Evolutionary conservation across 2,888 invertebrate species (phyloP), one percentile per base, ranked within the genome.

Genomic region (Cephonodes hylas): DNA sequence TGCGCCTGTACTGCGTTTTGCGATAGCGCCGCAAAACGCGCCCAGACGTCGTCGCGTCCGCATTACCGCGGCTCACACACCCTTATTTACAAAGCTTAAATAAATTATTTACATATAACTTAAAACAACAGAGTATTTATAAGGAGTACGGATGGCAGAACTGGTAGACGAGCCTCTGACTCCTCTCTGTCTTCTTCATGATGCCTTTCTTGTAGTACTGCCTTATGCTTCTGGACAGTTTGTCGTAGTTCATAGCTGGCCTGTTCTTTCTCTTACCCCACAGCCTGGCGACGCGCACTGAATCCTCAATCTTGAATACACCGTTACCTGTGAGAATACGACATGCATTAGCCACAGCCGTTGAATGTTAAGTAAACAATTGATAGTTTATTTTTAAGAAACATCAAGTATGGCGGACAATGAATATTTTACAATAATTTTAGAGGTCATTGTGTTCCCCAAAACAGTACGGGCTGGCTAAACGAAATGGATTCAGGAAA

Each of bases 131-230:
- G 70, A 77, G 72, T 74, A 73, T 82, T 94, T 95, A 97, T 85
- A 97, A 94, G 83, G 95, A 96, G 90, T 99, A 99, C 18, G 98
- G 98, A 86, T 97, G 97, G 86, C 99, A 99, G 93, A 99, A 99
- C 92, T 99, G 99, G 92, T 99, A 99, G 67, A 99, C 99, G 76
- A 99, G 95, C 84, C 99, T 95, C 91, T 99, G 99, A 73, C 99
- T 98, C 69, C 99, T 94, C 85, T 99, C 99, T 0, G 99, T 99
- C 89, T 99, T 99, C 94, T 99, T 99, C 97, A 99, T 98, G 86
- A 99, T 99, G 62, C 99, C 99, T 90, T 99, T 99, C 91, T 99
- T 99, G 94, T 99, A 99, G 93, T 99, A 99, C 87, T 99, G 99
- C 59, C 99, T 93, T 82, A 99, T 98, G 73, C 99, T 99, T 62